Evolutionary conservation across 53 echinoderm and acorn worm genomes (phyloP).

Genomic region (Patiria pectinifera): DNA sequence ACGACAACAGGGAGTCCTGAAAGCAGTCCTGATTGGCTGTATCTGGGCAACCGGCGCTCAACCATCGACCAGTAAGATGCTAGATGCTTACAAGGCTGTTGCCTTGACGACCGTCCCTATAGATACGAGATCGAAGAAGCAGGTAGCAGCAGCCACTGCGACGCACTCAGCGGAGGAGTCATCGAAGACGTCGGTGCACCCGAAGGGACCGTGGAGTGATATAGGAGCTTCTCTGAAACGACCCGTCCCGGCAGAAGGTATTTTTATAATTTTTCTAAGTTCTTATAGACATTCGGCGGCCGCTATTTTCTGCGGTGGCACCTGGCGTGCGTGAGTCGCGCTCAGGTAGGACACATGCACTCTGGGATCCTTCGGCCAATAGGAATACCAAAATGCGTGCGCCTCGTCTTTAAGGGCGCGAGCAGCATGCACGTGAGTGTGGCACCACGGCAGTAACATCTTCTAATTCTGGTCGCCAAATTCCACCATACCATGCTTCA

Average conservation of each 20-base stretch:
- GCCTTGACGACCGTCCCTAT: conserved; percentile 82
- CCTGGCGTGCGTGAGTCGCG: no score
- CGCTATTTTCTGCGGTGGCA: no score
- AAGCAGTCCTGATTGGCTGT: conserved; percentile 79
- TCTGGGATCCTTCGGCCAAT: no score
- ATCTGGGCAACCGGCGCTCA: conserved; percentile 64
- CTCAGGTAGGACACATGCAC: no score
- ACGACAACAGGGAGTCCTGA: conserved; percentile 79
- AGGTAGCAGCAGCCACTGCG: conserved; percentile 4
- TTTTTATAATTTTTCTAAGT: neutral
- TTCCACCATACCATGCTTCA: no score
- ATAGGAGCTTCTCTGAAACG: conserved; percentile 46
- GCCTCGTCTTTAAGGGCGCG: no score
- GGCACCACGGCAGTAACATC: no score
- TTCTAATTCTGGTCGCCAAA: no score
- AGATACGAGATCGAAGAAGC: conserved; percentile 62
- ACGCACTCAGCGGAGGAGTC: neutral
- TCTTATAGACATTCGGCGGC: neutral
- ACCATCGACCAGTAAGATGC: conserved; percentile 55
- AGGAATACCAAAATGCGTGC: no score
- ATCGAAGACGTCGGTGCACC: neutral
- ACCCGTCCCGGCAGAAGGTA: conserved; percentile 95
- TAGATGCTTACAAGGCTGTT: conserved; percentile 73
- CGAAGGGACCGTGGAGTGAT: conserved; percentile 2
- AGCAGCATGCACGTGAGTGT: no score